These are phyloP conservation scores for Ptyas mucosa DNA, from an alignment of 2,113 vertebrate species.

Conservation along the genomic window DNA sequence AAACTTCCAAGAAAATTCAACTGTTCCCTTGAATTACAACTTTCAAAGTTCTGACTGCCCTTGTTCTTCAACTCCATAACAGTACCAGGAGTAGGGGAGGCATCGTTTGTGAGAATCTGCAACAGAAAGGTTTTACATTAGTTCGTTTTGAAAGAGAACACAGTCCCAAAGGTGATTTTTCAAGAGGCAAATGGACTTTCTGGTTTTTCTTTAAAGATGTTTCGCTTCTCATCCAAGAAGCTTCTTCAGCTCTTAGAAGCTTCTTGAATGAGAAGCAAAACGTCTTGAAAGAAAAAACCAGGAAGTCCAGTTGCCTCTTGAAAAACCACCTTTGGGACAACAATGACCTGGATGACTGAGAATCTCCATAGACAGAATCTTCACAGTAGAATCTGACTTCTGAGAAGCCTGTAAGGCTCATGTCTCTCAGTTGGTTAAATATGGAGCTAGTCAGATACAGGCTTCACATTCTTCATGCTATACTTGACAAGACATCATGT, in stretches of 20 bases:
- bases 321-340: too few relatives aligned
- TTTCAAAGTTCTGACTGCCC: not conserved
- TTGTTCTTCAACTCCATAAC: not conserved
- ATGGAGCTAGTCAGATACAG: not conserved
- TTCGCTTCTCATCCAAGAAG: too few relatives aligned
- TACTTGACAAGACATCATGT: not conserved
- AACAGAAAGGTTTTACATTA: constrained; percentile 11
- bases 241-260: too few relatives aligned
- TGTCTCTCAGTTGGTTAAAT: not conserved
- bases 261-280: too few relatives aligned
- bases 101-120: constrained; percentile 23
- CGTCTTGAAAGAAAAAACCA: too few relatives aligned
- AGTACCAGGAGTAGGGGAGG: fast-evolving
- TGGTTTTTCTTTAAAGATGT: too few relatives aligned
- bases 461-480: not conserved
- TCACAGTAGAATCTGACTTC: not conserved
- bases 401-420: not conserved
- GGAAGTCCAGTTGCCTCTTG: too few relatives aligned
- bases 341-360: too few relatives aligned
- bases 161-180: too few relatives aligned
- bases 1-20: not conserved
- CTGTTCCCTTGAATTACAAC: not conserved
- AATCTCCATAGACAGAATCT: not conserved
- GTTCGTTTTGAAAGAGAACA: not conserved
- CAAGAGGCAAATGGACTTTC: too few relatives aligned